Percentiles rank a stretch among this genome's conserved stretches.
Conservation (phyloP, 2,888 invertebrate genomes). For the Lapara coniferarum region DNA sequence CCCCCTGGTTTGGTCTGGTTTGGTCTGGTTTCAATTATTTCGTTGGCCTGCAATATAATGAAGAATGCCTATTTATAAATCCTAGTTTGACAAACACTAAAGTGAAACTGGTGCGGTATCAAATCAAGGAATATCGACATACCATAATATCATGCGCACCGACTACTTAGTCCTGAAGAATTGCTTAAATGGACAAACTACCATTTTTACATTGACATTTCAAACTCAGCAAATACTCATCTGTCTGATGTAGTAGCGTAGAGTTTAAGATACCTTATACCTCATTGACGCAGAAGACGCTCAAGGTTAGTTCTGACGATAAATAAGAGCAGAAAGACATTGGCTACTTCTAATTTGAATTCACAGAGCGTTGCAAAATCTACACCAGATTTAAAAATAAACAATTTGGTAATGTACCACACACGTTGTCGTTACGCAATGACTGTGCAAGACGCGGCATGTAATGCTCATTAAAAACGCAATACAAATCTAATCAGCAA, state of each 20-base stretch:
- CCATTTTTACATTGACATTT: background rate
- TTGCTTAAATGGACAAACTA: too few species aligned
- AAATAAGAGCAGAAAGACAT: background rate
- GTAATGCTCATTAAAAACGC: slow-evolving; percentile 23
- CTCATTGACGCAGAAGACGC: too few species aligned
- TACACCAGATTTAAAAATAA: slow-evolving; percentile 17
- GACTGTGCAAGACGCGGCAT: slow-evolving; percentile 8
- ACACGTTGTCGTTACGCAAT: slow-evolving; percentile 17
- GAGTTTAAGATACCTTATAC: too few species aligned
- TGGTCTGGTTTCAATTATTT: background rate
- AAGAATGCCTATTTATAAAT: too few species aligned
- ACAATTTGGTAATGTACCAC: slow-evolving; percentile 21
- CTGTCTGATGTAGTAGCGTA: too few species aligned
- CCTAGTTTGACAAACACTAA: too few species aligned
- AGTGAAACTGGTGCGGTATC: too few species aligned
- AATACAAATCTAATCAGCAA: slow-evolving; percentile 24
- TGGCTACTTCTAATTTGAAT: background rate
- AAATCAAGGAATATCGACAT: too few species aligned
- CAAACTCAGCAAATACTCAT: too few species aligned
- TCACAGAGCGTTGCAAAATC: slow-evolving; percentile 18
- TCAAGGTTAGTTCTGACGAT: background rate
- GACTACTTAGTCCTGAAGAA: too few species aligned
- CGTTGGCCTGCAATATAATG: background rate
- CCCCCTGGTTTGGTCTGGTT: too few species aligned
- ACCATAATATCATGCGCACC: too few species aligned